These are phyloP conservation scores for Tylochromis polylepis DNA, from an alignment of 2,113 vertebrate genomes.

Conservation along the genomic window DNA sequence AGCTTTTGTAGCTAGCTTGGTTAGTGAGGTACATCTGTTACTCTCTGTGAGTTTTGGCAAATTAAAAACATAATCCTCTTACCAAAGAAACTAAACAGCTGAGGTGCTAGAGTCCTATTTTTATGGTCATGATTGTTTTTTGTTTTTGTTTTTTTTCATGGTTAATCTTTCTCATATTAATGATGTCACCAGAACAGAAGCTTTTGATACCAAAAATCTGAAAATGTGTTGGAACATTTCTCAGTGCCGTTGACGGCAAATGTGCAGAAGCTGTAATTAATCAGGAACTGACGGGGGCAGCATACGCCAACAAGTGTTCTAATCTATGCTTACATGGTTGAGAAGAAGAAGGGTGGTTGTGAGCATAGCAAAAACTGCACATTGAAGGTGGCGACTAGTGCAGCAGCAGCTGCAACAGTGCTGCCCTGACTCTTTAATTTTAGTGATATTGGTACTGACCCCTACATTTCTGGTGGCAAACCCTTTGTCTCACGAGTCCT, in stretches of 20 bases:
- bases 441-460: not conserved
- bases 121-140: not conserved
- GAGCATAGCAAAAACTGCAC: not conserved
- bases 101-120: not conserved
- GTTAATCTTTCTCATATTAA: no score
- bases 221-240: not conserved
- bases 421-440: not conserved
- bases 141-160: no score
- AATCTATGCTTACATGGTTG: not conserved
- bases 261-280: not conserved
- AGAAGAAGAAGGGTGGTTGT: not conserved
- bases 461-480: not conserved
- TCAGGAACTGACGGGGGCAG: not conserved
- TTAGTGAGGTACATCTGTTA: not conserved
- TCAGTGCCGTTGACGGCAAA: not conserved
- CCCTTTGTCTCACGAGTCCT: not conserved
- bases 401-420: not conserved
- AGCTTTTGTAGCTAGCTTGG: not conserved
- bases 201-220: not conserved
- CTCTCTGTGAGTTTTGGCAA: not conserved
- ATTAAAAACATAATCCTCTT: not conserved
- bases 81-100: not conserved
- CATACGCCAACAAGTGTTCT: not conserved
- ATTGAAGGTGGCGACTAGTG: not conserved
- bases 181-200: not conserved